These are phyloP conservation scores for Trichogramma dendrolimi DNA, from an alignment of 2,888 invertebrate genomes.

Conservation along the genomic window DNA sequence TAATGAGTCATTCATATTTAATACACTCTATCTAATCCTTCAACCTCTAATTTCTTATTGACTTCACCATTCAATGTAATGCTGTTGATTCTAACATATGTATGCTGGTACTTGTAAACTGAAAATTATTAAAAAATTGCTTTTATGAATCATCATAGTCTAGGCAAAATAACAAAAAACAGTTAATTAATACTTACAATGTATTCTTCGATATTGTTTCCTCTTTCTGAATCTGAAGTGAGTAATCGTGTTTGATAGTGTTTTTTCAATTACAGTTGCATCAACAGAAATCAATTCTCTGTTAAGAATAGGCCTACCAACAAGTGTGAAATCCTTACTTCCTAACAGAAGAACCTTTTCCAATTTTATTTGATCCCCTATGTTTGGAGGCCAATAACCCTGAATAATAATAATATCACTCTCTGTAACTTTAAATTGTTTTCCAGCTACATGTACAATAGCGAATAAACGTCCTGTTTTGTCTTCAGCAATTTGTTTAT, in stretches of 20 bases:
- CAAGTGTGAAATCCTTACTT: slow-evolving; percentile 72
- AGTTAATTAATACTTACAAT: slow-evolving; percentile 56
- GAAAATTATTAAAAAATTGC: slow-evolving; percentile 29
- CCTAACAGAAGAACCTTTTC: slow-evolving; percentile 83
- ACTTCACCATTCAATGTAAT: slow-evolving; percentile 61
- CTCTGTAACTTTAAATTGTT: slow-evolving; percentile 79
- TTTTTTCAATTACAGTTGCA: slow-evolving; percentile 81
- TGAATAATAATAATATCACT: slow-evolving; percentile 81
- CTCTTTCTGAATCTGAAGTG: slow-evolving; percentile 72
- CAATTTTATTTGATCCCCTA: slow-evolving; percentile 73
- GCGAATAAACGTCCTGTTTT: slow-evolving; percentile 70
- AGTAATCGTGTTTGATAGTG: slow-evolving; percentile 73
- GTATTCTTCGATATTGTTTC: slow-evolving; percentile 73
- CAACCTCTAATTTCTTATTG: slow-evolving; percentile 53
- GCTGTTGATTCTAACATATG: slow-evolving; percentile 72
- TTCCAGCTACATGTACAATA: slow-evolving; percentile 74
- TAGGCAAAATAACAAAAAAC: slow-evolving; percentile 7
- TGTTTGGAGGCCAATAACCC: slow-evolving; percentile 78
- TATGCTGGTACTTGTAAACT: slow-evolving; percentile 65
- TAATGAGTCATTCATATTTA: slow-evolving; percentile 26
- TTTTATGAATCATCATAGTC: neutral
- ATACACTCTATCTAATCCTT: slow-evolving; percentile 49
- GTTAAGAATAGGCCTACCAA: slow-evolving; percentile 76
- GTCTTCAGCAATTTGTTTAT: slow-evolving; percentile 58
- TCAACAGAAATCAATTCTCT: slow-evolving; percentile 69